Percentiles rank a stretch among this genome's conserved stretches.
Evolutionary conservation across 1,140 invertebrate genomes (phyloP).

Genomic region (Parapsyche elsis): DNA sequence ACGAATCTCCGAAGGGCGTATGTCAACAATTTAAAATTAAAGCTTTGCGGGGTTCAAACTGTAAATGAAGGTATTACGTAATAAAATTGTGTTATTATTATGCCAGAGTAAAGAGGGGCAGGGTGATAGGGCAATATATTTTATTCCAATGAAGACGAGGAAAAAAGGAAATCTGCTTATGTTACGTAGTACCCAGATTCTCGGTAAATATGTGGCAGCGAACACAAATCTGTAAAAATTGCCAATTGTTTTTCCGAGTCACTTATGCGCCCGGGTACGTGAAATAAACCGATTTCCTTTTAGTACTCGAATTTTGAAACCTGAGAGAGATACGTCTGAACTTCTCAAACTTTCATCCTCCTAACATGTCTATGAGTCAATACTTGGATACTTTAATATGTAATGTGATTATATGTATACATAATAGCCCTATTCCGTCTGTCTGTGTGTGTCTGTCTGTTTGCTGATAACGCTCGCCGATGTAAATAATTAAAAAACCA

Average conservation of each 20-base stretch:
- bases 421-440: too few relatives aligned
- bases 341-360: neutral
- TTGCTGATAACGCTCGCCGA: too few relatives aligned
- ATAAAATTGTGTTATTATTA: neutral
- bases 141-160: neutral
- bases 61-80: neutral
- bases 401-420: too few relatives aligned
- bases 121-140: neutral
- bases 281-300: conserved; percentile 37
- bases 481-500: too few relatives aligned
- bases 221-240: conserved; percentile 29
- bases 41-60: neutral
- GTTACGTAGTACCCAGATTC: neutral
- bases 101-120: neutral
- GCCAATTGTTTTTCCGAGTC: conserved; percentile 29
- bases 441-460: too few relatives aligned
- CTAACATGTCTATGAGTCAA: neutral
- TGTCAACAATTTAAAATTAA: neutral
- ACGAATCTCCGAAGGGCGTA: too few relatives aligned
- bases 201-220: conserved; percentile 6
- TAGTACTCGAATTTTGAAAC: conserved; percentile 1
- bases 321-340: neutral
- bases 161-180: conserved; percentile 24
- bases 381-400: too few relatives aligned
- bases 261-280: conserved; percentile 18